A percentile compares a stretch with the other conserved stretches of the same genome.
Conservation (phyloP, 1,140 invertebrate genomes). For the Vollenhovia emeryi region DNA sequence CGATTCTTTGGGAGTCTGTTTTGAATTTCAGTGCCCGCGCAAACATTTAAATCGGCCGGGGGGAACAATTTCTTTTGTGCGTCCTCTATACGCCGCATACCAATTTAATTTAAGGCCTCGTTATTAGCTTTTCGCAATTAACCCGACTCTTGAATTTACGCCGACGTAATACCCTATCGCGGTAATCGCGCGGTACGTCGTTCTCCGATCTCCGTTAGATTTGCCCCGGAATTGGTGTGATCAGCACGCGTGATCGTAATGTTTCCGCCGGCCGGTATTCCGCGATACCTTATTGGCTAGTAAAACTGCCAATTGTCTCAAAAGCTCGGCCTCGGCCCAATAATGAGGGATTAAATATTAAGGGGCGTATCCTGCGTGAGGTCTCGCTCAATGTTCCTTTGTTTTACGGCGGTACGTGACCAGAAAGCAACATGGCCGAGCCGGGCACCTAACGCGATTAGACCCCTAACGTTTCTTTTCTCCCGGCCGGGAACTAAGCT, state of each 20-base stretch:
- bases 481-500: constrained; percentile 43
- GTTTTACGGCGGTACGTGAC: constrained; percentile 84
- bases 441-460: constrained; percentile 79
- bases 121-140: neutral
- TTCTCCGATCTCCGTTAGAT: neutral
- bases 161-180: neutral
- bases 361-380: constrained; percentile 77
- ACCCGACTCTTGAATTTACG: neutral
- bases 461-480: constrained; percentile 67
- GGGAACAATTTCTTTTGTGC: neutral
- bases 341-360: constrained; percentile 86
- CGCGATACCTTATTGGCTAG: constrained; percentile 78
- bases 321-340: constrained; percentile 81
- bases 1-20: neutral
- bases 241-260: constrained; percentile 63
- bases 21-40: neutral
- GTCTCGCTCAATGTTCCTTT: constrained; percentile 82
- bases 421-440: constrained; percentile 83
- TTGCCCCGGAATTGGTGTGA: constrained; percentile 37
- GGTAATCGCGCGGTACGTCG: neutral
- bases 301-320: constrained; percentile 84
- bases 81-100: neutral
- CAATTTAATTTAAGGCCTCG: neutral
- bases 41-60: neutral
- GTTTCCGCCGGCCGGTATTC: neutral